Percentiles rank a stretch among this genome's conserved stretches.
These are phyloP conservation scores for Tapirus terrestris DNA, from an alignment of 2,113 vertebrate species.

Conservation along the genomic window DNA sequence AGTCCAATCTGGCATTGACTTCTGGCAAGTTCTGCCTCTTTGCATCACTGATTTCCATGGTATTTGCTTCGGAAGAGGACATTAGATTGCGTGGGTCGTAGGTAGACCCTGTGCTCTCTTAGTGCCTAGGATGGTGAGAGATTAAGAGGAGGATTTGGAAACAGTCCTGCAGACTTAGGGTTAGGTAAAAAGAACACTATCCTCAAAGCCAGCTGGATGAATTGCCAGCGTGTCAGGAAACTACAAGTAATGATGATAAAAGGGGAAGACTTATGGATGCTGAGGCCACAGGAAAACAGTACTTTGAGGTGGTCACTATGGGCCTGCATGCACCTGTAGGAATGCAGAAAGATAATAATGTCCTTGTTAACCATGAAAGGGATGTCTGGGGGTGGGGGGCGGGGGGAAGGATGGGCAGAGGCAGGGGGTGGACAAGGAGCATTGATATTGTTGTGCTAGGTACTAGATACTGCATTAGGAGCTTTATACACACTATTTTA, in stretches of 20 bases:
- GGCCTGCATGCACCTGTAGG: not conserved
- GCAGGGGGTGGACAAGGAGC: not conserved
- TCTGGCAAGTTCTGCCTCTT: not conserved
- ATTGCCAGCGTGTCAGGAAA: not conserved
- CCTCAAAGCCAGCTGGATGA: not conserved
- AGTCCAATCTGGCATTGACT: not conserved
- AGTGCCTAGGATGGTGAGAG: not conserved
- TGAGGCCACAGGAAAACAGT: not conserved
- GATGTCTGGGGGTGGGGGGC: not conserved
- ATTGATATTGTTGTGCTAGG: too few species aligned
- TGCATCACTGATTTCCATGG: not conserved
- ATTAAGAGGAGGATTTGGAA: not conserved
- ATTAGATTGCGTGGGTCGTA: rapidly evolving
- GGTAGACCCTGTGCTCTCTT: not conserved
- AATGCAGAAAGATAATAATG: not conserved
- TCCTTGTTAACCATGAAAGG: not conserved
- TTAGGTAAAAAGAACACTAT: not conserved
- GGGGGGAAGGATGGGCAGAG: not conserved
- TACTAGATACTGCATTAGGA: not conserved
- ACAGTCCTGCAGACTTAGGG: not conserved
- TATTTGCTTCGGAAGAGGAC: not conserved
- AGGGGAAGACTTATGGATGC: not conserved
- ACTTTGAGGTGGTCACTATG: not conserved
- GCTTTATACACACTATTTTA: not conserved
- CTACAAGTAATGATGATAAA: not conserved